A percentile compares a stretch with the other conserved stretches of the same genome.
These are phyloP conservation scores for Dasysyrphus albostriatus DNA, from an alignment of 2,888 invertebrate species.

Conservation along the genomic window DNA sequence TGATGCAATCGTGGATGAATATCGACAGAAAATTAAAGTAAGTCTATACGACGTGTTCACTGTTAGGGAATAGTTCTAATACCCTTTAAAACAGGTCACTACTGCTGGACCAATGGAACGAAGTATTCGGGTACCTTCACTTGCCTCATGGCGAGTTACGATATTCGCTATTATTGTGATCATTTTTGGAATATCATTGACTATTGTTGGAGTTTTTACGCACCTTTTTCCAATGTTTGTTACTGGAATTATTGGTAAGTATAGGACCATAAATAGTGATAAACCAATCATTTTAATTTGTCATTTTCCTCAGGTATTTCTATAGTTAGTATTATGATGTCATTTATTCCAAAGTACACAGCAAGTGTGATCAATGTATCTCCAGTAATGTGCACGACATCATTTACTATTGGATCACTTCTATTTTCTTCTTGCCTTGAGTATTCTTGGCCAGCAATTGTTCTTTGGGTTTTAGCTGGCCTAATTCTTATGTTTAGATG, in stretches of 20 bases:
- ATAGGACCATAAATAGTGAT: neutral
- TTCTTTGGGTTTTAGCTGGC: slow-evolving; percentile 82
- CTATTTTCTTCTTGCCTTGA: slow-evolving; percentile 81
- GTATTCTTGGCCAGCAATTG: slow-evolving; percentile 83
- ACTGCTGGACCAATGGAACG: slow-evolving; percentile 83
- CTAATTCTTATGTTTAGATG: slow-evolving; percentile 81
- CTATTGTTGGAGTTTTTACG: slow-evolving; percentile 79
- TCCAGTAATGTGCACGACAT: slow-evolving; percentile 80
- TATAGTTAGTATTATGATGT: slow-evolving; percentile 82
- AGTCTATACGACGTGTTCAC: neutral
- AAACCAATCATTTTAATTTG: neutral
- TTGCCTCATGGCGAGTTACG: slow-evolving; percentile 82
- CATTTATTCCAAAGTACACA: slow-evolving; percentile 83
- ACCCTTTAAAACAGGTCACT: slow-evolving; percentile 79
- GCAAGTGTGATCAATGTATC: slow-evolving; percentile 81
- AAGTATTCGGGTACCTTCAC: slow-evolving; percentile 82
- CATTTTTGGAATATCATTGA: slow-evolving; percentile 80
- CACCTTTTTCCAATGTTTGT: slow-evolving; percentile 80
- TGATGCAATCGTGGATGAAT: slow-evolving; percentile 91
- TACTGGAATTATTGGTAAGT: slow-evolving; percentile 80
- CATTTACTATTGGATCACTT: slow-evolving; percentile 80
- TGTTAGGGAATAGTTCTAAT: neutral
- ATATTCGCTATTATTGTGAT: slow-evolving; percentile 81
- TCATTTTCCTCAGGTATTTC: slow-evolving; percentile 78
- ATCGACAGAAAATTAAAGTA: slow-evolving; percentile 89